Base-by-base conservation (phyloP, 2,888 invertebrate genomes). In the Caenorhabditis wallacei region DNA sequence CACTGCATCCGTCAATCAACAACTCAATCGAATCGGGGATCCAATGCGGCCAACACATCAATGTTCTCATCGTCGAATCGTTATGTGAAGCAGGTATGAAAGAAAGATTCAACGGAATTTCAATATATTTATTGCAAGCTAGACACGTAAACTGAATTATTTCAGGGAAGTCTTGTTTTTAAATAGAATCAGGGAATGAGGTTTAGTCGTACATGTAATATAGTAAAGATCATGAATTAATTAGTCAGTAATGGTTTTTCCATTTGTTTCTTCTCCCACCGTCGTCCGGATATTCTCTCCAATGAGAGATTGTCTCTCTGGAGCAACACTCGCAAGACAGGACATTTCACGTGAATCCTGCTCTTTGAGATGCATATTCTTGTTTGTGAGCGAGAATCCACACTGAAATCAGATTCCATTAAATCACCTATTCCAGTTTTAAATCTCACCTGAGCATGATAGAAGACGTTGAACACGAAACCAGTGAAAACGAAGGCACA, bases 401-500 rank as follows among this genome's bases (percentile, higher is more conserved):
- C 76, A 76, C 76, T 76, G 61, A 54, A 74, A 63, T 13, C 7
- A n/a, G 16, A 11, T 1, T 51, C 10, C 18, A 16, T 24, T 54
- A 20, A 35, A n/a, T 48, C 18, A 13, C 13, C 43, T 43, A 16
- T n/a, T n/a, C n/a, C n/a, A 13, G 11, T 8, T 43, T 30, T 40
- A 13, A 40, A 53, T 24, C 68, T 79, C 3, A 84, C 85, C 81
- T 78, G 70, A 2, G 86, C 20, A 66, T 84, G 87, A 64, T 88
- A 85, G 16, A 69, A 72, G 10, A 80, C 13, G 71, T 87, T 85
- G 66, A 88, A 48, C 18, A 75, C 5, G 51, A 82, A 84, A 10
- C 87, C 88, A 5, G 68, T 2, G 59, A 85, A 82, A 7, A 89
- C 89, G 53, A 85, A 87, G 2, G 64, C 54, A 22, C 81, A 81